These are phyloP conservation scores for Merodon equestris DNA, from an alignment of 2,888 invertebrate species.

Conservation along the genomic window DNA sequence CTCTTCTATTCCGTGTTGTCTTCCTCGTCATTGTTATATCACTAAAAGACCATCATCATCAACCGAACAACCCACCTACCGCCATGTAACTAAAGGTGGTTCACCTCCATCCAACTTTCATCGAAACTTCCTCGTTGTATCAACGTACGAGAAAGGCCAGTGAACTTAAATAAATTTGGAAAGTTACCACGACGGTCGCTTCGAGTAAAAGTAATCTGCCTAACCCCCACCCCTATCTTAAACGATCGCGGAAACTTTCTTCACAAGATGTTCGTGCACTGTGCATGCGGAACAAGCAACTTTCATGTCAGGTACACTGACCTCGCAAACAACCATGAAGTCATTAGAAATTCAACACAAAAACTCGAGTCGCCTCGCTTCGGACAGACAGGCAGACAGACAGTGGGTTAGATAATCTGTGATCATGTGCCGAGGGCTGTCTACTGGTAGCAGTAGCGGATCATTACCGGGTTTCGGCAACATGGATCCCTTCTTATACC, in stretches of 20 bases:
- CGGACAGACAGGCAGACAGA: background rate
- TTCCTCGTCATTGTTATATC: constrained; percentile 52
- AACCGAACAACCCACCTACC: background rate
- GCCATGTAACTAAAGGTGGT: constrained; percentile 34
- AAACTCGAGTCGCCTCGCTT: constrained; percentile 16
- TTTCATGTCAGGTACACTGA: constrained; percentile 60
- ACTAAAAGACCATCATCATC: constrained; percentile 36
- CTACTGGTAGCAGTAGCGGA: background rate
- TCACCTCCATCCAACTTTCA: constrained; percentile 65
- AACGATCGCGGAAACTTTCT: constrained; percentile 46
- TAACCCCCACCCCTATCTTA: constrained; percentile 2
- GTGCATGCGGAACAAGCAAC: constrained; percentile 53
- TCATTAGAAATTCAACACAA: constrained; percentile 51
- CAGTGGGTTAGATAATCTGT: constrained; percentile 47
- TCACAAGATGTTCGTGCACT: constrained; percentile 43
- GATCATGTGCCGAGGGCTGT: background rate
- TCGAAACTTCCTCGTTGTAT: constrained; percentile 56
- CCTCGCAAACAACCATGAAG: constrained; percentile 52
- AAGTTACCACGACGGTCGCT: constrained; percentile 36
- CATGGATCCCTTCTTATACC: background rate
- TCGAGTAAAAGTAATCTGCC: constrained; percentile 48
- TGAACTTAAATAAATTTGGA: constrained; percentile 54
- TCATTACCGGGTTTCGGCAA: constrained; percentile 55
- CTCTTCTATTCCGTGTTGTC: background rate
- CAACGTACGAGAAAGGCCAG: constrained; percentile 40